Evolutionary conservation across 2,797 vertebrate species (phyloP).

Genomic region (Thalassophryne amazonica): DNA sequence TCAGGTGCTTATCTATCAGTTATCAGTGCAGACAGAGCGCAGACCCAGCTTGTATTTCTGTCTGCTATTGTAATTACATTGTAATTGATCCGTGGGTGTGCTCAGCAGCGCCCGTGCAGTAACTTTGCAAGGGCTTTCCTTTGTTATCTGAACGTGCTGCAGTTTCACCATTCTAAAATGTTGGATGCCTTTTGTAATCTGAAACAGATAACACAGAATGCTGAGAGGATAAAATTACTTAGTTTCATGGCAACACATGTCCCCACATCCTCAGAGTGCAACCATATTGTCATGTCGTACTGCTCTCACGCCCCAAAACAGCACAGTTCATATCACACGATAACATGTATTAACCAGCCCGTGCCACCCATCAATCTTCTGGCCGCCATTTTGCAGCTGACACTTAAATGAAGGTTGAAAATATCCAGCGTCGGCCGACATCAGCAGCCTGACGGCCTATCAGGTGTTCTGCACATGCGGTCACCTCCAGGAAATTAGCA

Average conservation of each 20-base stretch:
- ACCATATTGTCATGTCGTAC: too few relatives aligned
- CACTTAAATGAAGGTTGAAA: conserved; percentile 67
- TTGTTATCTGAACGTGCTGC: conserved; percentile 43
- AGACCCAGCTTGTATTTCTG: conserved; percentile 70
- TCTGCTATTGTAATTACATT: conserved; percentile 77
- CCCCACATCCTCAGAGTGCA: too few relatives aligned
- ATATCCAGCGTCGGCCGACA: conserved; percentile 39
- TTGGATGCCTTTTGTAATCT: conserved; percentile 3
- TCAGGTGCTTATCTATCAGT: conserved; percentile 73
- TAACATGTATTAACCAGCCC: conserved; percentile 66
- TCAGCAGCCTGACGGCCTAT: conserved; percentile 56
- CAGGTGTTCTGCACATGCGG: conserved; percentile 44
- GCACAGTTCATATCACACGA: conserved; percentile 29
- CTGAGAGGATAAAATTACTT: too few relatives aligned
- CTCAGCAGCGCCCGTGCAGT: conserved; percentile 40
- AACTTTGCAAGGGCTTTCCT: conserved; percentile 43
- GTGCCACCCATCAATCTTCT: conserved; percentile 61
- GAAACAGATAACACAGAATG: too few relatives aligned
- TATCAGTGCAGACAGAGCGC: conserved; percentile 67
- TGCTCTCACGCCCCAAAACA: conserved; percentile 38
- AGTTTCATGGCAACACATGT: too few relatives aligned
- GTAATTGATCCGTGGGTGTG: conserved; percentile 67
- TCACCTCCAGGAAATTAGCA: conserved; percentile 73
- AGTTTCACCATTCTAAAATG: conserved; percentile 13
- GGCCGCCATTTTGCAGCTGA: conserved; percentile 55